Conservation (phyloP, 2,888 invertebrate genomes). For the Caenorhabditis sp. region DNA sequence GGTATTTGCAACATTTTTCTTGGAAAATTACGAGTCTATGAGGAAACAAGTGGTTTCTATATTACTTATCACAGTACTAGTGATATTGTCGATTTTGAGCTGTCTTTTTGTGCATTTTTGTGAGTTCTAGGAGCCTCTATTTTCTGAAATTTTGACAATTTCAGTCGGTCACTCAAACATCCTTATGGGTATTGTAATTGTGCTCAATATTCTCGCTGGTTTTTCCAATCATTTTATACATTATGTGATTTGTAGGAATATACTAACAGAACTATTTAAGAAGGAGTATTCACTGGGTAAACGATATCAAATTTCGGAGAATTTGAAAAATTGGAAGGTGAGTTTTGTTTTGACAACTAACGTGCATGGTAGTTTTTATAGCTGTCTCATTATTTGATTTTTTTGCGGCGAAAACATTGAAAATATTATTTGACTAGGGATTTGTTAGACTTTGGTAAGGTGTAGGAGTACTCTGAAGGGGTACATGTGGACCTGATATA, state of each 20-base stretch:
- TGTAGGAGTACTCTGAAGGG: too few relatives aligned
- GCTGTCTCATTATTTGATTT: too few relatives aligned
- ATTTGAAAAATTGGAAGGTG: conserved; percentile 10
- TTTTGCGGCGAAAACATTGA: too few relatives aligned
- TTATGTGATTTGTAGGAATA: not conserved
- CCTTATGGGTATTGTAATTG: not conserved
- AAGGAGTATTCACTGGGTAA: conserved; percentile 4
- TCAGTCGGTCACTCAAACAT: conserved; percentile 2
- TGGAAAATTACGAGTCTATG: not conserved
- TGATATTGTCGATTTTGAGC: not conserved
- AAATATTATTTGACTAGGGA: too few relatives aligned
- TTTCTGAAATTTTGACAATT: too few relatives aligned
- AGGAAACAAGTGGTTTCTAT: not conserved
- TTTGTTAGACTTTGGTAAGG: too few relatives aligned
- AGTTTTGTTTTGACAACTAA: too few relatives aligned
- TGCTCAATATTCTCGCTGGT: not conserved
- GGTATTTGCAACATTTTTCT: not conserved
- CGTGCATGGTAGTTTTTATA: too few relatives aligned
- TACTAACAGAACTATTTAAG: not conserved
- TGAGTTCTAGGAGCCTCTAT: not conserved
- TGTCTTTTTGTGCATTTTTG: conserved; percentile 1
- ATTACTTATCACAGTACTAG: not conserved
- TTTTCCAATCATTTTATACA: not conserved
- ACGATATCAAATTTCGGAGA: conserved; percentile 9
- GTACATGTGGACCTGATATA: too few relatives aligned